A percentile compares a stretch with the other conserved stretches of the same genome.
Conservation (phyloP, 2,113 vertebrate genomes). For the Colossoma macropomum region DNA sequence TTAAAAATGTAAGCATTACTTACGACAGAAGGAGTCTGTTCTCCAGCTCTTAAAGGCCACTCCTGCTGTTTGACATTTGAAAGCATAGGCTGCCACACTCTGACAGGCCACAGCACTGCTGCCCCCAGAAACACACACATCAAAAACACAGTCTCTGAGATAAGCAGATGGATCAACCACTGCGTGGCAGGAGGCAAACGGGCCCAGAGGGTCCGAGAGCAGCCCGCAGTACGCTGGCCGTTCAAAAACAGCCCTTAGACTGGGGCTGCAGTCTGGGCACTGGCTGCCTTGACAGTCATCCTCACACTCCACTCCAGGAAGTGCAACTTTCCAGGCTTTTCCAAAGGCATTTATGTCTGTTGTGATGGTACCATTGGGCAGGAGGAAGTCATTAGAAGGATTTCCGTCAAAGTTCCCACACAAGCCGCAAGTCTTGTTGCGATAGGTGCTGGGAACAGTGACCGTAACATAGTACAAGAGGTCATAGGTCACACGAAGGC, state of each 20-base stretch:
- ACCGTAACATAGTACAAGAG: conserved; percentile 68
- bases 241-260: conserved; percentile 64
- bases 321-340: conserved; percentile 67
- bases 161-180: conserved; percentile 68
- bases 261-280: conserved; percentile 51
- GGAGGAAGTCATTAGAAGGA: conserved; percentile 64
- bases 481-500: conserved; percentile 70
- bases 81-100: conserved; percentile 71
- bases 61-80: conserved; percentile 67
- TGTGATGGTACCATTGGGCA: conserved; percentile 34
- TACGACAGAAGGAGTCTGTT: conserved; percentile 74
- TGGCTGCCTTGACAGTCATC: conserved; percentile 62
- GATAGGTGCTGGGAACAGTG: conserved; percentile 71
- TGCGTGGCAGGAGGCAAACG: conserved; percentile 70
- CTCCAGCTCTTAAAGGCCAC: conserved; percentile 72
- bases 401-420: conserved; percentile 76
- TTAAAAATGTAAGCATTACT: conserved; percentile 49
- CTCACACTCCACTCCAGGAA: conserved; percentile 62
- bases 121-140: conserved; percentile 70
- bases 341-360: conserved; percentile 62
- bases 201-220: conserved; percentile 63
- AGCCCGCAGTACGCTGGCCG: conserved; percentile 68
- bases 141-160: conserved; percentile 73
- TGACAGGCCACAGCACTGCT: conserved; percentile 70
- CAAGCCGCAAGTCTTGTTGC: conserved; percentile 68